Base-by-base conservation (phyloP, 1,140 invertebrate species). In the Anadara kagoshimensis region DNA sequence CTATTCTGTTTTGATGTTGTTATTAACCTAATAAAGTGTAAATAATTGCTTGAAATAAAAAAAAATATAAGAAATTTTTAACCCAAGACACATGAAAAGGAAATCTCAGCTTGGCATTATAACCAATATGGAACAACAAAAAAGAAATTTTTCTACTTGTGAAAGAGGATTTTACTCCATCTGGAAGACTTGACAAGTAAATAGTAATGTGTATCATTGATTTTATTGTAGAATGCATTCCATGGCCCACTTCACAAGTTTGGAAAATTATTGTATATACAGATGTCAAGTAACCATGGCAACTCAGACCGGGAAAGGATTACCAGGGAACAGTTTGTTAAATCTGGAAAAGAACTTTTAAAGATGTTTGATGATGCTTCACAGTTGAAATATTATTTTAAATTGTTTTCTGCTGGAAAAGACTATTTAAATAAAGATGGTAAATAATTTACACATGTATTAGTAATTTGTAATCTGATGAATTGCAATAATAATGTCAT, bases 351-450 rank as follows among this genome's bases (percentile, higher is more conserved):
- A 68, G 84, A 85, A 61, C 76, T 88, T 5, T 69, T 88, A 1
- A 81, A 79, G 63, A 74, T 83, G 63, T 78, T 82, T 67, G 76
- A 83, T 59, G 81, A 83, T 51, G 64, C 69, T 18, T 77, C 80
- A 10, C 81, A 86, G 69, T 82, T 80, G 45, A 82, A 81, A 58
- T 88, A 86, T 57, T 88, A 87, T 75, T 87, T 86, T 65, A 78
- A 76, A 66, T 58, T 88, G 29, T 88, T 88, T 81, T 64, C 83
- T 51, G 59, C 59, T 26, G 82, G 82, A 44, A 86, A 84, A 56
- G 79, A 86, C 20, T 47, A 76, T 26, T 67, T 88, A 24, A 84
- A 58, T 14, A 82, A 79, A 67, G 84, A 84, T 71, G 85, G 86
- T 87, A 69, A 57, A 70, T 56, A 24, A 16, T 20, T 43, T 14